Evolutionary conservation across 64 coral and sea anemone genomes (phyloP), one percentile per base, ranked within the genome.

Genomic region (Montipora cactus): DNA sequence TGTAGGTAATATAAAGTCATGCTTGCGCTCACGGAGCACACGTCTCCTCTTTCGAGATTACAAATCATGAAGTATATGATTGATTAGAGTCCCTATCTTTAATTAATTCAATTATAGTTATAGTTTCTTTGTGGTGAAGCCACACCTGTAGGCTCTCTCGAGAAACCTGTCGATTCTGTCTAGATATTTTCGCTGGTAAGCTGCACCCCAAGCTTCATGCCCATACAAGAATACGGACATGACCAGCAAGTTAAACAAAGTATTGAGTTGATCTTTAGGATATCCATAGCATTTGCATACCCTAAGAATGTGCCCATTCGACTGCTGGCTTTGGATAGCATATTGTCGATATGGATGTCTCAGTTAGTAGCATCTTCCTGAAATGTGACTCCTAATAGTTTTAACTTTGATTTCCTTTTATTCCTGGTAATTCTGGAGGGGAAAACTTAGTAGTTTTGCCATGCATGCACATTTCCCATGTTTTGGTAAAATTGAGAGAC

Each of bases 221-320:
- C 59, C 59, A 64, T 64, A 64, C 59, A 64, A 11, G 13, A 64
- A 64, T 64, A 64, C 59, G 13, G 59, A 64, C 13, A 64, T 64
- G 8, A 64, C 59, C 1, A 64, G 59, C 59, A 46, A 74, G 87
- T 88, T 69, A 50, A 88, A 88, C 16, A 76, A 51, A 70, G 50
- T 57, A 20, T 46, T 88, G 49, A 88, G 25, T 44, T 51, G 44
- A 8, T 76, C 67, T 11, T 74, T 46, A 14, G 44, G 15, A 22
- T 88, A 88, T 76, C 87, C 69, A 76, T 76, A 88, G 44, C 2
- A 50, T 47, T 74, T 75, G 49, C 87, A 88, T 7, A 76, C 87
- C 74, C 87, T 88, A 13, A 88, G 51, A 22, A 88, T 88, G 53
- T 88, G 76, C 72, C 25, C 25, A 76, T 5, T 68, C 84, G 61